A percentile compares a stretch with the other conserved stretches of the same genome.
phyloP scores from a whole-genome alignment of 2,113 vertebrate genomes.

The Actenoides lindsayi region DNA sequence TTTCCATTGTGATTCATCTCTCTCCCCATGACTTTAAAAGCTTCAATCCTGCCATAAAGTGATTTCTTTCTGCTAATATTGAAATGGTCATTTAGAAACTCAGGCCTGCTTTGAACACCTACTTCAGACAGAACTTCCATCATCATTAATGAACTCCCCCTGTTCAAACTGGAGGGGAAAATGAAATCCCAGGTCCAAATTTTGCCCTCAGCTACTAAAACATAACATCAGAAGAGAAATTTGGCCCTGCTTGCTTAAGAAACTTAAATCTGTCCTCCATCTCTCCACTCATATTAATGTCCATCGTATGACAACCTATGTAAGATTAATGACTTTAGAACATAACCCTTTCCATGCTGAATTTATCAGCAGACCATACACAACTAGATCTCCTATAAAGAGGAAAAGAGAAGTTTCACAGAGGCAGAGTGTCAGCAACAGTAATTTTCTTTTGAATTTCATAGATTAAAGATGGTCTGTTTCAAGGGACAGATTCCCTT shows the following conservation, averaged over 20 bases:
- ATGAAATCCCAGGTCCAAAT: slow-evolving; percentile 48
- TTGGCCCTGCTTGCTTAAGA: slow-evolving; percentile 32
- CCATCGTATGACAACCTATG: neutral
- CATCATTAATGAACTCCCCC: slow-evolving; percentile 33
- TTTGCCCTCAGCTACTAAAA: slow-evolving; percentile 51
- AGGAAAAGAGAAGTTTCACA: neutral
- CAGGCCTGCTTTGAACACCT: slow-evolving; percentile 45
- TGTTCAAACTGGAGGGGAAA: slow-evolving; percentile 35
- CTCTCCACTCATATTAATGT: slow-evolving; percentile 16
- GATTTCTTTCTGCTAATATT: slow-evolving; percentile 55
- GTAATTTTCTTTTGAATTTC: neutral
- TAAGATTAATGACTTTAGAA: slow-evolving; percentile 33
- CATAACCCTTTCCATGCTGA: neutral
- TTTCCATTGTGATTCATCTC: neutral
- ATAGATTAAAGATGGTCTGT: neutral
- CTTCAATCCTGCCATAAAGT: slow-evolving; percentile 26
- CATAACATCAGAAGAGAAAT: slow-evolving; percentile 40
- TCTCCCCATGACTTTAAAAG: slow-evolving; percentile 13
- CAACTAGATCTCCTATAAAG: neutral
- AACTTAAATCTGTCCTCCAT: slow-evolving; percentile 23
- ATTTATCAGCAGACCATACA: neutral
- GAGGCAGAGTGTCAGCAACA: neutral
- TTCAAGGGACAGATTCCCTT: neutral
- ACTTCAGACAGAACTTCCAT: slow-evolving; percentile 56
- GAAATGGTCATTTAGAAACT: neutral